Conservation (phyloP, 2,888 invertebrate species). For the Drosophila peninsularis region DNA sequence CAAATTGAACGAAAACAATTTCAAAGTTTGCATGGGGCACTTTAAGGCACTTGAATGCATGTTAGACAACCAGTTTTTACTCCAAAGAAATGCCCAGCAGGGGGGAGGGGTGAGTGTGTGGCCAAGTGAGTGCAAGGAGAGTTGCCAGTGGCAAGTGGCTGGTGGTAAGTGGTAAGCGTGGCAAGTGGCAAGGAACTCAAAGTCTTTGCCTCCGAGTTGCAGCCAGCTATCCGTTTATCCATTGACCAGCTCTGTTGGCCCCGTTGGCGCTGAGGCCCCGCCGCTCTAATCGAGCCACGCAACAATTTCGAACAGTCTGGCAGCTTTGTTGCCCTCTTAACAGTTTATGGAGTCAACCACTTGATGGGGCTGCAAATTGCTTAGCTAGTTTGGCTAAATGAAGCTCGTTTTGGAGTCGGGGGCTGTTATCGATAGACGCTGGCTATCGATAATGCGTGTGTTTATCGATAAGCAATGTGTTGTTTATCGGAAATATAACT, state of each 20-base stretch:
- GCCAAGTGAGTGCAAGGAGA: slow-evolving; percentile 14
- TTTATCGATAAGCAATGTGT: too few relatives aligned
- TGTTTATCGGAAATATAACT: too few relatives aligned
- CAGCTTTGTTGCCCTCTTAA: slow-evolving; percentile 17
- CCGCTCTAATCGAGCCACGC: not conserved
- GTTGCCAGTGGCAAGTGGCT: slow-evolving; percentile 21
- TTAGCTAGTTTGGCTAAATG: not conserved
- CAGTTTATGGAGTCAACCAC: slow-evolving; percentile 14
- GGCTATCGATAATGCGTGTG: too few relatives aligned
- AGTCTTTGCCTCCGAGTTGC: slow-evolving; percentile 32
- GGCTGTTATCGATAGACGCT: not conserved
- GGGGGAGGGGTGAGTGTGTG: not conserved
- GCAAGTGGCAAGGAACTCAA: slow-evolving; percentile 35
- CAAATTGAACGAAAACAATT: slow-evolving; percentile 78
- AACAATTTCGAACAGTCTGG: not conserved
- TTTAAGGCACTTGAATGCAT: slow-evolving; percentile 60
- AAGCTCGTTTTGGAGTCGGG: not conserved
- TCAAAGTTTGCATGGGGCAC: slow-evolving; percentile 67
- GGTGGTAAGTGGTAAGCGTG: slow-evolving; percentile 17
- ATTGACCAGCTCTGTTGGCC: slow-evolving; percentile 1
- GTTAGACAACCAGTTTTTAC: slow-evolving; percentile 42
- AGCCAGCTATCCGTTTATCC: slow-evolving; percentile 42
- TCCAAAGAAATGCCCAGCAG: not conserved
- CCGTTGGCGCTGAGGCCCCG: not conserved
- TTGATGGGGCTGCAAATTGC: slow-evolving; percentile 11